These are phyloP conservation scores for Tolmerus cingulatus DNA, from an alignment of 2,888 invertebrate species.

Conservation along the genomic window DNA sequence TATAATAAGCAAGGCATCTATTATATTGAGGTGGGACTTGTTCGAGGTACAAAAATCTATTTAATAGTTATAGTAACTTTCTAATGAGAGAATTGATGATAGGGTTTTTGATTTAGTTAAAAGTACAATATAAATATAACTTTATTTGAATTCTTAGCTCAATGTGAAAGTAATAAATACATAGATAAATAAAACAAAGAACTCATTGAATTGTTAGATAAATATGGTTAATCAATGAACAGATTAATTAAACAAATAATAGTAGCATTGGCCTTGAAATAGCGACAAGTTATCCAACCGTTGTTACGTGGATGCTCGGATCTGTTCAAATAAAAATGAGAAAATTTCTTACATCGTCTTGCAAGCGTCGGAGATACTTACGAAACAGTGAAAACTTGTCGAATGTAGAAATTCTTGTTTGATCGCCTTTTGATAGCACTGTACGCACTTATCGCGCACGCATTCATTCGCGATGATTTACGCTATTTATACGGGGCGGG, in stretches of 20 bases:
- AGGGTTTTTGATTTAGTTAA: too few relatives aligned
- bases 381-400: neutral
- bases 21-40: too few relatives aligned
- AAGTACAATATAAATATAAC: neutral
- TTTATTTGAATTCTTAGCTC: neutral
- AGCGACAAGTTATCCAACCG: neutral
- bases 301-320: neutral
- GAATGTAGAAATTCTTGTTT: neutral
- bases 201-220: neutral
- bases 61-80: too few relatives aligned
- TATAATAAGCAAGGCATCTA: too few relatives aligned
- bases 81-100: too few relatives aligned
- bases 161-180: neutral
- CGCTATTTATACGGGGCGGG: neutral
- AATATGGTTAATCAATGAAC: neutral
- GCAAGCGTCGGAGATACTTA: neutral
- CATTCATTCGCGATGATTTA: neutral
- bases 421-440: neutral
- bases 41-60: too few relatives aligned
- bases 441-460: neutral
- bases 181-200: neutral
- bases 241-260: neutral
- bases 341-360: neutral
- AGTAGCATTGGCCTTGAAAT: neutral
- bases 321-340: neutral